Percentiles rank a stretch among this genome's conserved stretches.
phyloP scores from a whole-genome alignment of 2,113 vertebrate genomes.

The Agapornis roseicollis region DNA sequence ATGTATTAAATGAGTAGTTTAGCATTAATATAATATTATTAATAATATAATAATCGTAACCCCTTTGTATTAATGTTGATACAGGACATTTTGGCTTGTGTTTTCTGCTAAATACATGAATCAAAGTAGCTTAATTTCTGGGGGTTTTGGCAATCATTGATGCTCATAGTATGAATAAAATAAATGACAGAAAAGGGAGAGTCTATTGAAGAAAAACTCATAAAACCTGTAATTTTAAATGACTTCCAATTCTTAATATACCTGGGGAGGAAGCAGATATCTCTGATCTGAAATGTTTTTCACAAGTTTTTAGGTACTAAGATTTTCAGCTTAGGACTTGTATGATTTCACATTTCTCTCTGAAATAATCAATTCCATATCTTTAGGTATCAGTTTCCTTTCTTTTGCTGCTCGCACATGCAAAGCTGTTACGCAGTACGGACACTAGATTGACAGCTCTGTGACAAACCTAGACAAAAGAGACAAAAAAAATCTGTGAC shows the following conservation, averaged over 20 bases:
- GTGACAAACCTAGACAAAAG: conserved; percentile 20
- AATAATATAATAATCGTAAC: neutral
- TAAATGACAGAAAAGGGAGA: neutral
- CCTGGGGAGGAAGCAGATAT: neutral
- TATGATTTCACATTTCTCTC: neutral
- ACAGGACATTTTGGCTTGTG: neutral
- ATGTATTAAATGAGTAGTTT: neutral
- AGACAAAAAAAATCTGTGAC: neutral
- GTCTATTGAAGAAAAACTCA: neutral
- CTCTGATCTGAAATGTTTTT: neutral
- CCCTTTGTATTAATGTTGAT: neutral
- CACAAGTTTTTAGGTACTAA: neutral
- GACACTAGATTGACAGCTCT: neutral
- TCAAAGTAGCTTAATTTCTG: neutral
- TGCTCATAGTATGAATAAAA: neutral
- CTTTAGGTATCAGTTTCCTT: neutral
- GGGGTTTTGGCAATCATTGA: neutral
- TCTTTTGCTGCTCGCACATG: neutral
- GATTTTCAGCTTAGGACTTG: neutral
- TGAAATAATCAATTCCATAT: neutral
- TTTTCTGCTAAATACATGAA: neutral
- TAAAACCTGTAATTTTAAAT: neutral
- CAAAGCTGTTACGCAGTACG: neutral
- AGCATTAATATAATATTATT: neutral
- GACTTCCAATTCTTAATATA: neutral